Evolutionary conservation across 2,113 vertebrate species (phyloP).

Genomic region (Psittacus erithacus): DNA sequence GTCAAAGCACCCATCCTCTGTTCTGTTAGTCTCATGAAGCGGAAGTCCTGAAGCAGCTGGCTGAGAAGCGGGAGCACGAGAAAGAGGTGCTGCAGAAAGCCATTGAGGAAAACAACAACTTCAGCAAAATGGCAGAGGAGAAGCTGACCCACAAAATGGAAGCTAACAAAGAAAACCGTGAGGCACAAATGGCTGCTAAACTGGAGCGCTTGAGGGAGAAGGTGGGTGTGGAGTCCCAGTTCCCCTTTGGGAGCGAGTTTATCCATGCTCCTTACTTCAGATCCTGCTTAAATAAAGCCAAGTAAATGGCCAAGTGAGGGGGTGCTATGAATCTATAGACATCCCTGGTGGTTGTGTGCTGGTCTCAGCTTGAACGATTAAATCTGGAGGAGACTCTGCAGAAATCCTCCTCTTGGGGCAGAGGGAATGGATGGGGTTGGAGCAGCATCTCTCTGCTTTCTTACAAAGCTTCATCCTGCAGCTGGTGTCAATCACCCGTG

Average conservation of each 20-base stretch:
- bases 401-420: background rate
- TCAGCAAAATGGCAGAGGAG: conserved; percentile 94
- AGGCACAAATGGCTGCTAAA: conserved; percentile 90
- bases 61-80: conserved; percentile 93
- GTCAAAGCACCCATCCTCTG: background rate
- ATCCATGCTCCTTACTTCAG: accelerated
- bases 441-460: accelerated
- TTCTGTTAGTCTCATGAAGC: conserved; percentile 87
- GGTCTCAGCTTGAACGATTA: background rate
- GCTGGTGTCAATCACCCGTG: accelerated
- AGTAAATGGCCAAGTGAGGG: accelerated
- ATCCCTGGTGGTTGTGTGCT: background rate
- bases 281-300: accelerated
- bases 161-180: conserved; percentile 93
- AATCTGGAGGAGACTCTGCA: background rate
- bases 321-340: accelerated
- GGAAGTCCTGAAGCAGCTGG: conserved; percentile 91
- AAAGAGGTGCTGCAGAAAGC: conserved; percentile 97
- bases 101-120: conserved; percentile 91
- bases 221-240: conserved; percentile 68
- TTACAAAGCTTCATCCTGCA: background rate
- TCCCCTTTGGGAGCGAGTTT: background rate
- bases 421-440: background rate
- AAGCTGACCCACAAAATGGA: conserved; percentile 96
- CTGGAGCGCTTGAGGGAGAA: conserved; percentile 95